phyloP scores from a whole-genome alignment of 2,888 invertebrate genomes.

The Iselma pallidipennis region DNA sequence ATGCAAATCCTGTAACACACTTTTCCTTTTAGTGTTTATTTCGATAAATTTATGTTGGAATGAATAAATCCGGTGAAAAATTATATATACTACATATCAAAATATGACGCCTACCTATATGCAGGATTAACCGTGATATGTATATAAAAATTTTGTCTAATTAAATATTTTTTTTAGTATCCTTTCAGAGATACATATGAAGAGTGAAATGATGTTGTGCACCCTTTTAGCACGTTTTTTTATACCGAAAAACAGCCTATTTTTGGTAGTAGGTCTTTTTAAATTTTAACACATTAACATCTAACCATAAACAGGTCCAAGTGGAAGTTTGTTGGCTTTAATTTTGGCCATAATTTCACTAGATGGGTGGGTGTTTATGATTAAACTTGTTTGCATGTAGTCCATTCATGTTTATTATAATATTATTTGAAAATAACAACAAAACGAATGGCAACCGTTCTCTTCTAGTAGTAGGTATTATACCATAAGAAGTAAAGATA shows the following conservation, averaged over 20 bases:
- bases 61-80: slow-evolving; percentile 33
- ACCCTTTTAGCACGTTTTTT: neutral
- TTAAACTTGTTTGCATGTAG: slow-evolving; percentile 7
- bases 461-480: too few species aligned
- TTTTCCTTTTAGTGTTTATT: slow-evolving; percentile 42
- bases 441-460: slow-evolving; percentile 12
- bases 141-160: neutral
- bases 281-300: slow-evolving; percentile 13
- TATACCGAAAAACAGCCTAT: slow-evolving; percentile 7
- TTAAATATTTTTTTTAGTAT: neutral
- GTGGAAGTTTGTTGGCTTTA: slow-evolving; percentile 10
- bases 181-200: neutral
- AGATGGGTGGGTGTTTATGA: slow-evolving; percentile 19
- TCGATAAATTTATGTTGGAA: slow-evolving; percentile 33
- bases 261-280: slow-evolving; percentile 10
- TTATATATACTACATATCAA: neutral
- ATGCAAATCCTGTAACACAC: slow-evolving; percentile 32
- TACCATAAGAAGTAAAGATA: slow-evolving; percentile 10
- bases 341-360: slow-evolving; percentile 17
- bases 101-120: neutral
- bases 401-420: slow-evolving; percentile 10
- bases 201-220: neutral
- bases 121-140: neutral
- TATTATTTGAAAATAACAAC: slow-evolving; percentile 20
- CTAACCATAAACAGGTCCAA: slow-evolving; percentile 7